Conservation (phyloP, 2,797 vertebrate species). For the Gallirallus australis region DNA sequence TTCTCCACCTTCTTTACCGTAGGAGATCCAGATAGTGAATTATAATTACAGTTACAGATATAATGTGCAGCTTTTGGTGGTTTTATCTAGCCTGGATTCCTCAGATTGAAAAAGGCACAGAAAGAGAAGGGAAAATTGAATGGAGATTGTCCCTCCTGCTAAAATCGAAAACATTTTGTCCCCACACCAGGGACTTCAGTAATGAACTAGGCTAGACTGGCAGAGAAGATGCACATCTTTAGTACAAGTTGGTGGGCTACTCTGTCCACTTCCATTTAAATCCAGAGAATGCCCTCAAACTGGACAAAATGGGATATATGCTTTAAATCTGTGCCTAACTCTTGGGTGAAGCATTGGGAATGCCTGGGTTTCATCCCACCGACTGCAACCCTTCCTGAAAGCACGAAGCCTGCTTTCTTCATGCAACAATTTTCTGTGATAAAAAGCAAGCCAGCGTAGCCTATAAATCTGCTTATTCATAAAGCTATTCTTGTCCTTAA, state of each 20-base stretch:
- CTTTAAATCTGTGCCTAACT: background rate
- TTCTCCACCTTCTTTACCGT: background rate
- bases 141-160: background rate
- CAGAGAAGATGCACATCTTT: background rate
- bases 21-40: background rate
- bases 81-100: background rate
- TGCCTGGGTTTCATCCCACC: background rate
- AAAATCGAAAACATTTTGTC: background rate
- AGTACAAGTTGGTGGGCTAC: background rate
- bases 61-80: background rate
- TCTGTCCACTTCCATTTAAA: background rate
- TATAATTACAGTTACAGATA: background rate
- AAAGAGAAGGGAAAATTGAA: background rate
- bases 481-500: background rate
- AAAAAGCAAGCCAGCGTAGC: background rate
- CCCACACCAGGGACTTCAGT: fast-evolving
- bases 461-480: background rate
- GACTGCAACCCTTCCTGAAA: background rate
- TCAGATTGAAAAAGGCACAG: background rate
- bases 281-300: background rate
- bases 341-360: background rate
- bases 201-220: background rate
- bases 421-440: background rate
- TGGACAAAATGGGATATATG: background rate
- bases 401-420: fast-evolving